phyloP scores from a whole-genome alignment of 1,140 invertebrate species.

The Meloidogyne hapla region DNA sequence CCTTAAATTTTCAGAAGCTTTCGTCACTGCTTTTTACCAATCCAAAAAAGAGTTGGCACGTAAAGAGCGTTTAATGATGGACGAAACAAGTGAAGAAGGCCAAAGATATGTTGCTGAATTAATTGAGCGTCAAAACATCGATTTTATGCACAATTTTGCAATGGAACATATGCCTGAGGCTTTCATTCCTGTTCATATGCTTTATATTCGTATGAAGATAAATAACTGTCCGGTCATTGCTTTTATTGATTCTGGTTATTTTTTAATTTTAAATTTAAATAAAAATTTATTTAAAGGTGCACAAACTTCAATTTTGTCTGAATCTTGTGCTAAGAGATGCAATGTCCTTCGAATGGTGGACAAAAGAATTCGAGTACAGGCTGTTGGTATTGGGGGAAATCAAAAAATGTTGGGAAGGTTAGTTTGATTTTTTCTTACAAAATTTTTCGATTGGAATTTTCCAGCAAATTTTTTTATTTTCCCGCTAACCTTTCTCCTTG shows the following conservation, averaged over 20 bases:
- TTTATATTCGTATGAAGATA: conserved; percentile 52
- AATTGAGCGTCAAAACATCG: conserved; percentile 37
- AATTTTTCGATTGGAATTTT: too few relatives aligned
- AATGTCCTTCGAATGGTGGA: conserved; percentile 94
- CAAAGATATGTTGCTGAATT: conserved; percentile 9
- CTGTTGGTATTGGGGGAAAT: conserved; percentile 84
- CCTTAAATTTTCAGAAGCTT: conserved; percentile 25
- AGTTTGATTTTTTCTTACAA: neutral
- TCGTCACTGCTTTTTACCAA: conserved; percentile 16
- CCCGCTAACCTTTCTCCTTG: too few relatives aligned
- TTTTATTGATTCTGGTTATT: conserved; percentile 39
- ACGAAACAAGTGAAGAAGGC: conserved; percentile 35
- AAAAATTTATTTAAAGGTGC: conserved; percentile 52
- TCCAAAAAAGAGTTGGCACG: conserved; percentile 30
- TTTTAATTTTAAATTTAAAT: conserved; percentile 9
- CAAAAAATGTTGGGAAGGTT: conserved; percentile 70
- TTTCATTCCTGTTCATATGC: conserved; percentile 48
- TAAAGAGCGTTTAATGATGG: conserved; percentile 29
- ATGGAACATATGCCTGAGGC: conserved; percentile 44
- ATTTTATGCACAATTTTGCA: conserved; percentile 33
- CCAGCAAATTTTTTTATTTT: too few relatives aligned
- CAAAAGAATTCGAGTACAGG: conserved; percentile 86
- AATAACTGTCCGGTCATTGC: conserved; percentile 50
- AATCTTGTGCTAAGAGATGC: conserved; percentile 74
- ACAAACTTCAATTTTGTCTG: conserved; percentile 69